Percentiles rank a stretch among this genome's conserved stretches.
These are phyloP conservation scores for Theristicus caerulescens DNA, from an alignment of 2,113 vertebrate genomes.

Conservation along the genomic window DNA sequence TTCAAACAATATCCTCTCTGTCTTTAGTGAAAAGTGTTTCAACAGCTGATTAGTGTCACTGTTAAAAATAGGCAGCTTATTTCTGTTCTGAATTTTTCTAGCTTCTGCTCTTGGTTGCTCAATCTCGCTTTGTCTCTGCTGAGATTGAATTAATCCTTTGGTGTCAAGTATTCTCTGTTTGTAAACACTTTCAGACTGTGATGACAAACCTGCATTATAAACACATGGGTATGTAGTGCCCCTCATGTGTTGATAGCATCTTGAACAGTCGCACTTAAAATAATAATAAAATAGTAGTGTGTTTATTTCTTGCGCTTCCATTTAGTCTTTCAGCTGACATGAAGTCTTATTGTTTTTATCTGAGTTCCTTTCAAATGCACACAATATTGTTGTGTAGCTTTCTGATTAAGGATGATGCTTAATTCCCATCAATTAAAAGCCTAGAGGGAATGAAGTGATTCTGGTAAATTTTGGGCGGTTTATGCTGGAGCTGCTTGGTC, in stretches of 20 bases:
- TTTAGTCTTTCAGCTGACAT: background rate
- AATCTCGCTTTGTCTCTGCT: background rate
- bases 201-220: slow-evolving; percentile 26
- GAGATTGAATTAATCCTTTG: background rate
- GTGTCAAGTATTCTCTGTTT: background rate
- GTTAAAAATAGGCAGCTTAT: background rate
- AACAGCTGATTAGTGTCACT: background rate
- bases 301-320: slow-evolving; percentile 9
- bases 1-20: background rate
- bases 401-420: background rate
- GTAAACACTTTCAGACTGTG: background rate
- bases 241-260: background rate
- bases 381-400: background rate
- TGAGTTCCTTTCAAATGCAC: background rate
- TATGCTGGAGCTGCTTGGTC: background rate
- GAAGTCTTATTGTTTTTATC: background rate
- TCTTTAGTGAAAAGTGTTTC: background rate
- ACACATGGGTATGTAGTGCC: background rate
- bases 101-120: background rate
- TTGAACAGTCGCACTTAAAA: slow-evolving; percentile 16
- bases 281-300: background rate
- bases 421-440: background rate
- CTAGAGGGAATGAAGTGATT: background rate
- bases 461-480: background rate
- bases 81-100: background rate